phyloP scores from a whole-genome alignment of 2,888 invertebrate species.

The Autographa pulchrina region DNA sequence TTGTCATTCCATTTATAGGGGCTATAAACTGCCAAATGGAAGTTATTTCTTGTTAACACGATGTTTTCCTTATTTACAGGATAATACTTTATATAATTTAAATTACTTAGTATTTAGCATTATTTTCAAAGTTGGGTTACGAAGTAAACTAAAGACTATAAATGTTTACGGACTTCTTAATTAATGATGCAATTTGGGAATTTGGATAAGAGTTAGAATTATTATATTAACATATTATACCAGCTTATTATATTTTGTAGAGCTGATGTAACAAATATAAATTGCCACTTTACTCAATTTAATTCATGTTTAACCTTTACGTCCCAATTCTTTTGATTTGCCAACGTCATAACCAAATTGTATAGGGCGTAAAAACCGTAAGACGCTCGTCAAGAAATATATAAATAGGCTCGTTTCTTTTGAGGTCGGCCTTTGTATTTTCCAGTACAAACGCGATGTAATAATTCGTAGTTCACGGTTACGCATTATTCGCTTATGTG shows the following conservation, averaged over 20 bases:
- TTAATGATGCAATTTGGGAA: too few species aligned
- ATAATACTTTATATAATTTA: slow-evolving; percentile 11
- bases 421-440: slow-evolving; percentile 55
- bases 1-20: background rate
- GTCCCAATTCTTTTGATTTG: slow-evolving; percentile 18
- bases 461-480: slow-evolving; percentile 80
- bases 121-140: slow-evolving; percentile 28
- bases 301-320: slow-evolving; percentile 12
- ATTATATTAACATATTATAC: too few species aligned
- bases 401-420: slow-evolving; percentile 53
- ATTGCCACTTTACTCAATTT: slow-evolving; percentile 10
- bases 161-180: background rate
- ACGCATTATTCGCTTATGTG: slow-evolving; percentile 73
- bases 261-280: slow-evolving; percentile 12
- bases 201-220: too few species aligned
- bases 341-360: slow-evolving; percentile 35
- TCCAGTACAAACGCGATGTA: slow-evolving; percentile 46
- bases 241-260: slow-evolving; percentile 8
- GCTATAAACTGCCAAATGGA: slow-evolving; percentile 14
- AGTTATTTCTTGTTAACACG: background rate
- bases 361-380: slow-evolving; percentile 23
- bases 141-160: background rate
- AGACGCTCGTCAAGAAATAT: slow-evolving; percentile 38
- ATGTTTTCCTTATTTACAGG: slow-evolving; percentile 40
- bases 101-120: slow-evolving; percentile 12